Base-by-base conservation (phyloP, 2,113 vertebrate species). In the Gnathonemus longibarbis region DNA sequence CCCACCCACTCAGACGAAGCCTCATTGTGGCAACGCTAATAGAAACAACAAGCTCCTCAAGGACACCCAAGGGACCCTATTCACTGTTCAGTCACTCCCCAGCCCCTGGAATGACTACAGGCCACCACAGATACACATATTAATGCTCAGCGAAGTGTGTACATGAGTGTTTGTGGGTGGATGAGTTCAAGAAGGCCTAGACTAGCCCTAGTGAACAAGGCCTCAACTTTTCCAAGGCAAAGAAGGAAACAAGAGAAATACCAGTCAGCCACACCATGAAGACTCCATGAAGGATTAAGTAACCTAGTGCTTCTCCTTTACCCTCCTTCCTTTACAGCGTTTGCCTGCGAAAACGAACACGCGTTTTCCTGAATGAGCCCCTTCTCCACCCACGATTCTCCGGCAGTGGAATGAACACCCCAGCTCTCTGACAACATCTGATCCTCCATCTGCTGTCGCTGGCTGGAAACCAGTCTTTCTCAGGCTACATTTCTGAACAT, bases 61-160 rank as follows among this genome's bases (percentile, higher is more conserved):
- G 84, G n/a, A 89, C 52, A 89, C 89, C 89, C 89, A 46, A 84
- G 89, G 89, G 89, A 84, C 39, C n/a, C 77, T 49, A 89, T 48
- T 89, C 89, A 84, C 21, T 53, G 80, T 66, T 89, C 77, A 85
- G 84, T 85, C 80, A 85, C 35, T 53, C 77, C 80, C 52, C 52
- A 21, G 80, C 13, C 80, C 80, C 42, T 45, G 42, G 52, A 89
- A 85, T 15, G 11, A 39, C 35, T 84, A 50, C 42, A 49, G 58
- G 42, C 80, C 24, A 31, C 39, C 89, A 62, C 52, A 84, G 77
- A 89, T 48, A 10, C 52, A 62, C 31, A 49, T 53, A 84, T 46
- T 31, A 89, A 42, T 85, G 89, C 39, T 53, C 9, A 56, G 53
- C 39, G 31, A 49, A 17, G 39, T 84, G 89, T 42, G 39, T 87